Percentiles rank a stretch among this genome's conserved stretches.
Conservation (phyloP, 2,888 invertebrate genomes). For the Carterocephalus palaemon region DNA sequence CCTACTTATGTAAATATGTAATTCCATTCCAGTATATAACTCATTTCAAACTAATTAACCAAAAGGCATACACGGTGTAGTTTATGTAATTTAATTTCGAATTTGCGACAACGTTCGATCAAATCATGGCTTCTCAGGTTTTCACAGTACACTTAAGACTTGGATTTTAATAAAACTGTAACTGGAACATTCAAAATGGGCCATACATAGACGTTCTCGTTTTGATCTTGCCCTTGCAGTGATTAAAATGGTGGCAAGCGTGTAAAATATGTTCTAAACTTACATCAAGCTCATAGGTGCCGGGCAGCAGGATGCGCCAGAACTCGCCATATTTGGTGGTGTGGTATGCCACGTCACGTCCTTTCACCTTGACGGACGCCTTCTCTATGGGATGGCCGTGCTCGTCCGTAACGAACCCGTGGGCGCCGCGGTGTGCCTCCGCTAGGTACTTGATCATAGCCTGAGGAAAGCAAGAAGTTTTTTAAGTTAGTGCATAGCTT, state of each 20-base stretch:
- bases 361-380: constrained; percentile 87
- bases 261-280: constrained; percentile 25
- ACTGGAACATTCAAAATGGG: no score
- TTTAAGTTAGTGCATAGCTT: not conserved
- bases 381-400: constrained; percentile 88
- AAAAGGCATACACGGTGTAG: no score
- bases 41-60: not conserved
- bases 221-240: no score
- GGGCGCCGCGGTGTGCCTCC: constrained; percentile 92
- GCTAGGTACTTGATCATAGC: constrained; percentile 89
- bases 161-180: no score
- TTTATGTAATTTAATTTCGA: no score
- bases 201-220: no score
- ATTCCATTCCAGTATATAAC: no score
- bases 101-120: no score
- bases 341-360: constrained; percentile 90
- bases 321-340: constrained; percentile 96
- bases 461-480: constrained; percentile 56
- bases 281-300: constrained; percentile 91
- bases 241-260: no score
- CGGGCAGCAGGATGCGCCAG: constrained; percentile 94
- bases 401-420: constrained; percentile 90
- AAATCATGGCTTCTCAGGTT: no score
- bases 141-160: no score
- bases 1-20: no score